Conservation (phyloP, 2,113 vertebrate species). For the Triplophysa rosa region DNA sequence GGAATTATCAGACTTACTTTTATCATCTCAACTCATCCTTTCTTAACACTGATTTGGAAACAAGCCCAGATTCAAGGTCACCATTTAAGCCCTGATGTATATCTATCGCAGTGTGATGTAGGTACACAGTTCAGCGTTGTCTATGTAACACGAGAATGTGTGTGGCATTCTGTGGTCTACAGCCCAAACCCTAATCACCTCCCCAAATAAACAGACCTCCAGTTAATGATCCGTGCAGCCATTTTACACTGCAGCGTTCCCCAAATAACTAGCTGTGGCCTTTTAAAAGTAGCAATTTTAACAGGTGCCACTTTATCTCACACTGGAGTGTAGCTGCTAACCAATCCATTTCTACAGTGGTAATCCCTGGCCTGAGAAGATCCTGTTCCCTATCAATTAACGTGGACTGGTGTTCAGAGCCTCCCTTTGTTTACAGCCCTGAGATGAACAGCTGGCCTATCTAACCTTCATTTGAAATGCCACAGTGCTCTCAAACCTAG, state of each 20-base stretch:
- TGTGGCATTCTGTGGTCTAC: constrained; percentile 41
- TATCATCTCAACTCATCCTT: constrained; percentile 5
- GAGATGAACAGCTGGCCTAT: constrained; percentile 59
- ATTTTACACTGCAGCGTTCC: constrained; percentile 42
- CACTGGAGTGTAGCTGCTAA: constrained; percentile 41
- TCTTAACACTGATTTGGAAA: constrained; percentile 13
- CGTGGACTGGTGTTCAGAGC: constrained; percentile 48
- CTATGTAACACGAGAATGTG: constrained; percentile 7
- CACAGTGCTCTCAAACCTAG: constrained; percentile 61
- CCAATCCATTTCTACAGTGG: constrained; percentile 38
- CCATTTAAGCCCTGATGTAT: background rate
- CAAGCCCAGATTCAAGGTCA: constrained; percentile 4
- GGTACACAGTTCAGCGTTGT: constrained; percentile 14
- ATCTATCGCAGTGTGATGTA: background rate
- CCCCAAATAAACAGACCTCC: constrained; percentile 50
- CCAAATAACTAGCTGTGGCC: constrained; percentile 46
- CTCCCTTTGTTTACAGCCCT: constrained; percentile 52
- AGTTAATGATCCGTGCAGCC: constrained; percentile 51
- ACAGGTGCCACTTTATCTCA: constrained; percentile 49
- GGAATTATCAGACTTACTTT: background rate
- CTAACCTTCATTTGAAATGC: constrained; percentile 61
- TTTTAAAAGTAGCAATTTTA: constrained; percentile 44
- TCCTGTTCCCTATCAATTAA: constrained; percentile 57
- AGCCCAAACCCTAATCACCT: constrained; percentile 43
- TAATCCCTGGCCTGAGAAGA: constrained; percentile 50